Conservation (phyloP, 2,113 vertebrate species). For the Pitta sordida region DNA sequence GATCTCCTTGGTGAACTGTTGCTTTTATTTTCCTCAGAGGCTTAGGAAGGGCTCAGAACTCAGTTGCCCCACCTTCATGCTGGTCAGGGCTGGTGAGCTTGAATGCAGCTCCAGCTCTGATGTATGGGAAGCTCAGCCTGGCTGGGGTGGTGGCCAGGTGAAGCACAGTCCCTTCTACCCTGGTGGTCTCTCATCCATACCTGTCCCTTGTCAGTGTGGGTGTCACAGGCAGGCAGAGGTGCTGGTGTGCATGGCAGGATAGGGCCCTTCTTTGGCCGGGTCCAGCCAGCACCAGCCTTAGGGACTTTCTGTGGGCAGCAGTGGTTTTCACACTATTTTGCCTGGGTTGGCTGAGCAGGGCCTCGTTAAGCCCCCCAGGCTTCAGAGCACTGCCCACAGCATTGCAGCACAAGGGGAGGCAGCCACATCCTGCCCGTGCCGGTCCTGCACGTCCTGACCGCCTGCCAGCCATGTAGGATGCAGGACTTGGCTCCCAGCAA, state of each 20-base stretch:
- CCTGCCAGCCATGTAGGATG: not conserved
- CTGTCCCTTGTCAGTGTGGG: fast-evolving
- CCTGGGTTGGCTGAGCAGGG: not conserved
- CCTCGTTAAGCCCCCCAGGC: not conserved
- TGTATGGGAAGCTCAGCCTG: fast-evolving
- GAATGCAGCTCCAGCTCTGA: not conserved
- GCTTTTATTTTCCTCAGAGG: not conserved
- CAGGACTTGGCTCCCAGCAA: not conserved
- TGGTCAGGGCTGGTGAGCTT: not conserved
- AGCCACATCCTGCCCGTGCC: fast-evolving
- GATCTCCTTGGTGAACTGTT: not conserved
- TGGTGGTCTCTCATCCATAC: fast-evolving
- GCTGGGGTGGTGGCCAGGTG: not conserved
- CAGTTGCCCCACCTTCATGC: not conserved
- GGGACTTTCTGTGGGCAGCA: not conserved
- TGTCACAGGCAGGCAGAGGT: fast-evolving
- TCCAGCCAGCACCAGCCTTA: not conserved
- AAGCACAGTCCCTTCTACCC: not conserved
- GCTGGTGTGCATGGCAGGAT: fast-evolving
- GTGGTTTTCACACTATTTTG: fast-evolving
- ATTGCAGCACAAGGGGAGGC: fast-evolving
- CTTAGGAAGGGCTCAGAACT: not conserved
- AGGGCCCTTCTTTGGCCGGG: not conserved
- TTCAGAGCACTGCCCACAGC: not conserved
- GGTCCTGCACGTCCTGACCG: fast-evolving